phyloP scores from a whole-genome alignment of 2,113 vertebrate genomes.

The Piprites chloris region DNA sequence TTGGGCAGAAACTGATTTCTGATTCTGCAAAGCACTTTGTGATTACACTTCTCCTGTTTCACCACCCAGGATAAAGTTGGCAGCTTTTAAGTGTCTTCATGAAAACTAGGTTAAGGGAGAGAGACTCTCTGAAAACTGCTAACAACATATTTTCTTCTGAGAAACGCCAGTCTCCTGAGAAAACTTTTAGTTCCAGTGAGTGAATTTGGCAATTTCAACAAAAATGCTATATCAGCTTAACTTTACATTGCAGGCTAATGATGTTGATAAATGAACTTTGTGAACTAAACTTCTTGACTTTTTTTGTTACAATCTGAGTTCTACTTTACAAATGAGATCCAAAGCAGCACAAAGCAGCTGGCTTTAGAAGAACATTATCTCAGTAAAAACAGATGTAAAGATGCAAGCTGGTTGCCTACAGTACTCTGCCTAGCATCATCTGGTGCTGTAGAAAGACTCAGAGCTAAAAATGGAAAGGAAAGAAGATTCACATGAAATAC shows the following conservation, averaged over 20 bases:
- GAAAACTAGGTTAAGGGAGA: neutral
- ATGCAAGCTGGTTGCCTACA: neutral
- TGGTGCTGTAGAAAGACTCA: neutral
- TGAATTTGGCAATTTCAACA: neutral
- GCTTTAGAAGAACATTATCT: neutral
- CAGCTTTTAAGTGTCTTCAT: neutral
- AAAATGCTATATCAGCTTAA: neutral
- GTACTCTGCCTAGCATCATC: neutral
- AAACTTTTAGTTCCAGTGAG: neutral
- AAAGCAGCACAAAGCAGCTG: neutral
- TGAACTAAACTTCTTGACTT: neutral
- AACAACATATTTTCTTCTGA: neutral
- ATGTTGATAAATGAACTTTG: neutral
- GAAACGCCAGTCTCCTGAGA: neutral
- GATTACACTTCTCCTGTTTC: neutral
- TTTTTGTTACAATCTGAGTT: neutral
- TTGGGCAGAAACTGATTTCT: neutral
- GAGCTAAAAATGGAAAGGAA: slow-evolving; percentile 1
- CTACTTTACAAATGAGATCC: neutral
- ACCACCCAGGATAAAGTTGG: neutral
- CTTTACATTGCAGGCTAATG: neutral
- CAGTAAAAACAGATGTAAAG: neutral
- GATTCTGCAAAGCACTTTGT: neutral
- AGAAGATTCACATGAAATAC: neutral
- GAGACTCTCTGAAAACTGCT: neutral